Percentiles rank a stretch among this genome's conserved stretches.
phyloP scores from a whole-genome alignment of 2,113 vertebrate genomes.

The Polyodon spathula region DNA sequence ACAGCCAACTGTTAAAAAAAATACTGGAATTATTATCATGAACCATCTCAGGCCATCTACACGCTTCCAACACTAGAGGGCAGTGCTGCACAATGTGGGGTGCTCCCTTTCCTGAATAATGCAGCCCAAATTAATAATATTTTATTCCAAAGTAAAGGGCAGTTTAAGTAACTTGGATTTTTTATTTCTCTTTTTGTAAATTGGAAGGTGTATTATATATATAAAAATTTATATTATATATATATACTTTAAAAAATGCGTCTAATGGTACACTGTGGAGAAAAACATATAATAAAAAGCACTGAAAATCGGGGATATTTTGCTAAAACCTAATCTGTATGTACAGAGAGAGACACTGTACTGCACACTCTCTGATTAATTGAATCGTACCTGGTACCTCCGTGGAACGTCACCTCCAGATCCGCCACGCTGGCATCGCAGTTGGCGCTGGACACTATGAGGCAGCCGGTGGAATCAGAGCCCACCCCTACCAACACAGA shows the following conservation, averaged over 20 bases:
- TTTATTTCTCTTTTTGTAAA: no score
- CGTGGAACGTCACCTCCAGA: conserved; percentile 35
- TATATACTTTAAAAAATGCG: neutral
- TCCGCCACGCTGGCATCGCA: conserved; percentile 30
- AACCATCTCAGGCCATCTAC: no score
- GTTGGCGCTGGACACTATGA: conserved; percentile 22
- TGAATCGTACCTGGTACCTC: conserved; percentile 48
- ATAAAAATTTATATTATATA: conserved; percentile 2
- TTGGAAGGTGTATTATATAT: conserved; percentile 37
- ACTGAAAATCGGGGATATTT: rapidly evolving
- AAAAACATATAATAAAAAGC: neutral
- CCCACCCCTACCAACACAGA: conserved; percentile 34
- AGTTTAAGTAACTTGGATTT: no score
- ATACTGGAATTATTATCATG: no score
- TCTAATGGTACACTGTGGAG: rapidly evolving
- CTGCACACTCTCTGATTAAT: neutral
- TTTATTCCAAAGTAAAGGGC: no score
- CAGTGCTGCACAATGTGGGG: no score
- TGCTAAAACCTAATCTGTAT: neutral
- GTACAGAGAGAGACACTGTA: neutral
- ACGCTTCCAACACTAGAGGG: no score
- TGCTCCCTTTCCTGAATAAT: no score
- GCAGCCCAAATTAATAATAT: no score
- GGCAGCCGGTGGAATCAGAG: conserved; percentile 28
- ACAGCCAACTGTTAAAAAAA: no score